A percentile compares a stretch with the other conserved stretches of the same genome.
These are phyloP conservation scores for Crotalus viridis DNA, from an alignment of 2,113 vertebrate species.

Conservation along the genomic window DNA sequence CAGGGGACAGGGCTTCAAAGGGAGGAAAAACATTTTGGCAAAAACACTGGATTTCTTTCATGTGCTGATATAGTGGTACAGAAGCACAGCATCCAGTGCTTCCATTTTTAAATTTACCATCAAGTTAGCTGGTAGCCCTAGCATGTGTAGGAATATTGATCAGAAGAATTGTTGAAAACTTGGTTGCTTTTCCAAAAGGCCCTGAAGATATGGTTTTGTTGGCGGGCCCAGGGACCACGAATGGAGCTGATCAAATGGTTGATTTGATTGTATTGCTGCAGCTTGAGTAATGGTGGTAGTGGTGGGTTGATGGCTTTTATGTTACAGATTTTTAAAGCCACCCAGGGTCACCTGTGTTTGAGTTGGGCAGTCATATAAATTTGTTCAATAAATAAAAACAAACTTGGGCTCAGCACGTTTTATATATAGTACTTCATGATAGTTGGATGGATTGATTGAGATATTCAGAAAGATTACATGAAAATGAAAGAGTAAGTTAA, in stretches of 20 bases:
- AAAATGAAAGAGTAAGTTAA: neutral
- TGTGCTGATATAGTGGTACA: neutral
- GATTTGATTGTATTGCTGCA: neutral
- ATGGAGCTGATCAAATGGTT: neutral
- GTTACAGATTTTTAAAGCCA: neutral
- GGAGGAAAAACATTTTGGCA: neutral
- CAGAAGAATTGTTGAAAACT: neutral
- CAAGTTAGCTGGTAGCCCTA: accelerated
- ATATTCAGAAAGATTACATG: neutral
- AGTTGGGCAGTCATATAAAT: neutral
- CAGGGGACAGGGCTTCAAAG: neutral
- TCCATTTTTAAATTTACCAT: neutral
- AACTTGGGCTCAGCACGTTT: neutral
- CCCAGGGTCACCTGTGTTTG: neutral
- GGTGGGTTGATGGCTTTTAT: neutral
- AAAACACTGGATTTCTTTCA: neutral
- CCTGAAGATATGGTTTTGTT: neutral
- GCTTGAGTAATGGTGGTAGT: neutral
- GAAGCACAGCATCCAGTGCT: neutral
- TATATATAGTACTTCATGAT: neutral
- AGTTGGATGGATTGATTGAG: neutral
- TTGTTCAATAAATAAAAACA: neutral
- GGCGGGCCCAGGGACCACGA: neutral
- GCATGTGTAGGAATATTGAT: neutral
- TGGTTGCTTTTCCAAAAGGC: neutral